phyloP scores from a whole-genome alignment of 2,888 invertebrate species.

The Busseola fusca region DNA sequence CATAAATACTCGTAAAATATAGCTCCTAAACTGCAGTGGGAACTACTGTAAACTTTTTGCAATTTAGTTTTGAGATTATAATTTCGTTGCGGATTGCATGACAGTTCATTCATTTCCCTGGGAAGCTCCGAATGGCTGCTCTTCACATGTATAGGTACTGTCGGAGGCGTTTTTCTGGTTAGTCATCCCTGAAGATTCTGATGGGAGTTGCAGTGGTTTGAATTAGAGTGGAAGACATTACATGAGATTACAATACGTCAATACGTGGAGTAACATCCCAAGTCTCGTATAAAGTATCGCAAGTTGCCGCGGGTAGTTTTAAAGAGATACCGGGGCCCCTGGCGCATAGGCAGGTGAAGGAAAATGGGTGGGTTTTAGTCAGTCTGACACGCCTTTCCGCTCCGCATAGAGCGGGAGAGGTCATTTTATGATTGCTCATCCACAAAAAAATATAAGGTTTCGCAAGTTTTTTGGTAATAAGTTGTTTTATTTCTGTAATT shows the following conservation, averaged over 20 bases:
- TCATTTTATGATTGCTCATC: no score
- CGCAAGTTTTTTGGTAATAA: background rate
- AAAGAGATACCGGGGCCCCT: no score
- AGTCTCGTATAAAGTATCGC: background rate
- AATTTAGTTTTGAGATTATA: background rate
- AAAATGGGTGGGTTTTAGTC: no score
- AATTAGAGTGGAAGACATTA: background rate
- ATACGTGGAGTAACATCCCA: background rate
- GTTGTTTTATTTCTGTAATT: no score
- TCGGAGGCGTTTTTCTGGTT: background rate
- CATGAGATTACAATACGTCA: background rate
- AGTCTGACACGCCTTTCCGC: no score
- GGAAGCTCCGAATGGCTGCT: background rate
- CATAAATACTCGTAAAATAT: background rate
- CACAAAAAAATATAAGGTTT: no score
- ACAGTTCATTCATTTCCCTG: slow-evolving; percentile 13
- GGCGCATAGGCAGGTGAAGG: no score
- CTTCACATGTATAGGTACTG: background rate
- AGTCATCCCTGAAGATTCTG: background rate
- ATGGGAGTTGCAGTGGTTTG: background rate
- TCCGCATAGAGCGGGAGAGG: no score
- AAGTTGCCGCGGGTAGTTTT: no score
- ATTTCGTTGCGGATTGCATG: background rate
- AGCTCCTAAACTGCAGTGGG: background rate
- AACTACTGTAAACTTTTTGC: background rate